Conservation (phyloP, 2,113 vertebrate genomes). For the Brachyhypopomus gauderio region DNA sequence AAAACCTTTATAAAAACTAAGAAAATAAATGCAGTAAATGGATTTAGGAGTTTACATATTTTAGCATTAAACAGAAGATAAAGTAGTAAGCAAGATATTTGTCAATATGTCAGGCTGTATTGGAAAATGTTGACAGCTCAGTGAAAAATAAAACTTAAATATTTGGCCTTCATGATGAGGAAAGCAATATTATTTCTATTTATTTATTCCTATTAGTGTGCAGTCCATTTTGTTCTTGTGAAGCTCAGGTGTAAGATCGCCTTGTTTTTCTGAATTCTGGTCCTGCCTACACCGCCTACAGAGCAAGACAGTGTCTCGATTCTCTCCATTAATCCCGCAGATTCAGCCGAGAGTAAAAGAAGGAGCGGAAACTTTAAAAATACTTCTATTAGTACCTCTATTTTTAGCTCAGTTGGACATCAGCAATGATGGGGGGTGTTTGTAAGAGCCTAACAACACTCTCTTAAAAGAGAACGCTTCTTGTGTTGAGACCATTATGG, state of each 20-base stretch:
- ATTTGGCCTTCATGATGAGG: no score
- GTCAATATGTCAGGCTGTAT: no score
- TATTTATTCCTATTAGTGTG: no score
- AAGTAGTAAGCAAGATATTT: no score
- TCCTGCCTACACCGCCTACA: conserved; percentile 3
- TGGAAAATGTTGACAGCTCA: no score
- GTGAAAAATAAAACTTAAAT: no score
- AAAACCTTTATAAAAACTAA: not conserved
- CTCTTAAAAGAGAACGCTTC: not conserved
- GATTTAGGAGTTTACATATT: not conserved
- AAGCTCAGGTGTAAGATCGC: not conserved
- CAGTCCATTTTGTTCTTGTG: not conserved
- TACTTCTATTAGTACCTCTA: not conserved
- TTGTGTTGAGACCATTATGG: not conserved
- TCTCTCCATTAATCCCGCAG: not conserved
- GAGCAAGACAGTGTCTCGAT: not conserved
- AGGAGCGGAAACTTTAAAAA: not conserved
- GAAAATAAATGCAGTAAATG: not conserved
- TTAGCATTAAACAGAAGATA: not conserved
- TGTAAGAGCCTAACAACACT: not conserved
- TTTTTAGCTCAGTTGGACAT: not conserved
- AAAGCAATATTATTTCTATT: no score
- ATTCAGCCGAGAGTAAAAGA: not conserved
- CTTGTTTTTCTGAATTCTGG: not conserved
- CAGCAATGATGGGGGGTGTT: not conserved